Evolutionary conservation across 1,140 invertebrate species (phyloP), one percentile per base, ranked within the genome.

Genomic region (Heliconius congener): DNA sequence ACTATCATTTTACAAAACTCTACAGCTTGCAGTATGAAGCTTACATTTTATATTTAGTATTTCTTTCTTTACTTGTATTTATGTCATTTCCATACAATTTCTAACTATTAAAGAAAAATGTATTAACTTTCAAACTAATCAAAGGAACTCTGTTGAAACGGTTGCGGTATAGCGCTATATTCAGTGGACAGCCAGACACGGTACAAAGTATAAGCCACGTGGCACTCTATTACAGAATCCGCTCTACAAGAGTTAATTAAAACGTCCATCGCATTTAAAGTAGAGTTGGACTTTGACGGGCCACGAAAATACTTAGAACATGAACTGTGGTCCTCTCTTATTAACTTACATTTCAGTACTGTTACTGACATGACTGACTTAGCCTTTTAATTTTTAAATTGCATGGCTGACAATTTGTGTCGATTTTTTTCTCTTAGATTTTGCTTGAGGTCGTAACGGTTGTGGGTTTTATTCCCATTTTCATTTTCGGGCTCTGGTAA

Each of bases 171-270:
- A 30, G 60, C 27, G 60, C 60, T 66, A 66, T 66, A 66, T 66
- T 66, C 23, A 16, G 23, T 30, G 27, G 27, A 16, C 60, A 66
- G 27, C 27, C 11, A 30, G 16, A 66, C 60, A 27, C 60, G 23
- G 11, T n/a, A 66, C 60, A 66, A 66, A 66, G 27, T 66, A 30
- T 46, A 66, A 78, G 42, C 71, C 52, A 77, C 57, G 70, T 37
- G 18, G 55, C 77, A 78, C 55, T 78, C 74, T 78, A 78, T 85
- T 83, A 78, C 42, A 74, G 73, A 83, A 78, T 72, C 73, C 74
- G 76, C 71, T 80, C 81, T 75, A 79, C 79, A 80, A 70, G 9
- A 81, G 85, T 86, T 88, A 88, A 88, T 88, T 88, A 86, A 86
- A 88, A 84, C 74, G 82, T 88, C 82, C 66, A 74, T 76, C 74